A percentile compares a stretch with the other conserved stretches of the same genome.
Evolutionary conservation across 1,140 invertebrate species (phyloP).

Genomic region (Chlorops oryzae): DNA sequence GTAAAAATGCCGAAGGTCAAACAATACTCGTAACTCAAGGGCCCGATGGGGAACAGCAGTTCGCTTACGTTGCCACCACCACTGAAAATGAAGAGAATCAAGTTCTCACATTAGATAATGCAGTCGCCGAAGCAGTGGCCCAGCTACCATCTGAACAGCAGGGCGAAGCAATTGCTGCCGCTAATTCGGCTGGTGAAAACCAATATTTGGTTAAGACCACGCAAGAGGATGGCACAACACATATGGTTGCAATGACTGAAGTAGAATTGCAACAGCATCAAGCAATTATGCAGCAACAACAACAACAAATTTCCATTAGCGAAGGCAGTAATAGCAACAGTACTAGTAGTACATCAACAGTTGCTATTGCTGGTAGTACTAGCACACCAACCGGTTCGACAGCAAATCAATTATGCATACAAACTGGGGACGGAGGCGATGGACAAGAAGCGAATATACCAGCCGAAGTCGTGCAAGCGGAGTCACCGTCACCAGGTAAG

Average conservation of each 20-base stretch:
- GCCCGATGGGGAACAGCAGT: constrained; percentile 64
- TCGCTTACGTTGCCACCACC: constrained; percentile 62
- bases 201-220: constrained; percentile 54
- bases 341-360: constrained; percentile 12
- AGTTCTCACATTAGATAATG: constrained; percentile 57
- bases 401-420: constrained; percentile 39
- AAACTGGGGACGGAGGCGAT: constrained; percentile 53
- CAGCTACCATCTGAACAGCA: constrained; percentile 23
- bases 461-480: constrained; percentile 74
- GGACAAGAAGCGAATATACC: constrained; percentile 63
- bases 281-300: constrained; percentile 29
- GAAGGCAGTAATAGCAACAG: too few species aligned
- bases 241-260: constrained; percentile 18
- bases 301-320: constrained; percentile 24
- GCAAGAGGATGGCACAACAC: constrained; percentile 48
- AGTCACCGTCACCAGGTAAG: constrained; percentile 70
- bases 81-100: constrained; percentile 57
- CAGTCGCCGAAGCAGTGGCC: constrained; percentile 54
- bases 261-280: constrained; percentile 49
- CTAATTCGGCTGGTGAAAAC: constrained; percentile 47
- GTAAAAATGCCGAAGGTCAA: constrained; percentile 69
- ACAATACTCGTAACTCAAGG: constrained; percentile 63
- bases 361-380: constrained; percentile 2
- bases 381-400: constrained; percentile 12
- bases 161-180: constrained; percentile 46